Evolutionary conservation across 2,113 vertebrate species (phyloP).

Genomic region (Rhabdomys dilectus): DNA sequence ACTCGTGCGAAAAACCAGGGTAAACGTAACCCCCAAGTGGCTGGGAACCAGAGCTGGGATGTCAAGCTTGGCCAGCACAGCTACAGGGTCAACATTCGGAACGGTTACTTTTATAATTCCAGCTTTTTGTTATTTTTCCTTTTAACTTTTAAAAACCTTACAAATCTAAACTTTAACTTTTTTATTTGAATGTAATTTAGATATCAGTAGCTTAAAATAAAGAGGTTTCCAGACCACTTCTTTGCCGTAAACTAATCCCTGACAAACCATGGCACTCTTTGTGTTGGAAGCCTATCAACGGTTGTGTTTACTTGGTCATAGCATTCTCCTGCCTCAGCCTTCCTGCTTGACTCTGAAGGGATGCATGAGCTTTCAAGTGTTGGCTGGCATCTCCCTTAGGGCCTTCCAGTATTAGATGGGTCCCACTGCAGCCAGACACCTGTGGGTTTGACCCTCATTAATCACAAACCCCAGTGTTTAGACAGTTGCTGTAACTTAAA

Average conservation of each 20-base stretch:
- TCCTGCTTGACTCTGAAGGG: not conserved
- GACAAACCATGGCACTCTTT: not conserved
- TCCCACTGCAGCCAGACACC: not conserved
- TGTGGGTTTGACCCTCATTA: conserved; percentile 43
- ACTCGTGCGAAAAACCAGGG: conserved; percentile 9
- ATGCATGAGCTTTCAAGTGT: not conserved
- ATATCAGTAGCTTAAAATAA: conserved; percentile 52
- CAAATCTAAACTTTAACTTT: conserved; percentile 50
- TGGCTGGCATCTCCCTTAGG: not conserved
- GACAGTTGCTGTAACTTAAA: conserved; percentile 28
- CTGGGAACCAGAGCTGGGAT: conserved; percentile 43
- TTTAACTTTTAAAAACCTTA: conserved; percentile 70
- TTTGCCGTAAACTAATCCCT: not conserved
- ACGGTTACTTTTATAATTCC: conserved; percentile 42
- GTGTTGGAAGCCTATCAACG: not conserved
- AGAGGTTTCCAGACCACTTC: conserved; percentile 50
- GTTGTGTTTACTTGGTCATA: not conserved
- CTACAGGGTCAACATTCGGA: conserved; percentile 25
- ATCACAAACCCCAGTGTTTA: conserved; percentile 43
- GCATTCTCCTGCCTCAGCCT: not conserved
- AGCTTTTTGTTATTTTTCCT: conserved; percentile 50
- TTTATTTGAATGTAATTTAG: conserved; percentile 67
- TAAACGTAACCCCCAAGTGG: conserved; percentile 35
- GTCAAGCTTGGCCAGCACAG: conserved; percentile 14
- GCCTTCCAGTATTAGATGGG: not conserved